Percentiles rank a stretch among this genome's conserved stretches.
Evolutionary conservation across 1,140 invertebrate genomes (phyloP).

Genomic region (Acyrthosiphon pisum): DNA sequence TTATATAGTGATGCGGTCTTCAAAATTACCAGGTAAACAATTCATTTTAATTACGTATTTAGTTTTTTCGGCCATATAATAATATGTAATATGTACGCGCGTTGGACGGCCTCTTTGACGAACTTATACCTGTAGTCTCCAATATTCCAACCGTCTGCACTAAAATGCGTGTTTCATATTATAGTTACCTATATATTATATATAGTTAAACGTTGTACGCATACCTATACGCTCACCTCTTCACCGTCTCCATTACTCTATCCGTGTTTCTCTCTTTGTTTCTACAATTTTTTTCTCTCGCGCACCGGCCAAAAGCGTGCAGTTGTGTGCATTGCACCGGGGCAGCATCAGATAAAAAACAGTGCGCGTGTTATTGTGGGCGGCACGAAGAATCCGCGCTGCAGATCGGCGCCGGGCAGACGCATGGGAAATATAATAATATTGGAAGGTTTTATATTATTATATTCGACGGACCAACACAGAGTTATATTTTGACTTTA

Average conservation of each 20-base stretch:
- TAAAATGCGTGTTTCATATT: neutral
- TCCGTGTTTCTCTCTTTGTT: neutral
- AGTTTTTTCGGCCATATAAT: neutral
- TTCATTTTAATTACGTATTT: conserved; percentile 34
- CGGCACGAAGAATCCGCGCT: neutral
- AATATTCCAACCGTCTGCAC: neutral
- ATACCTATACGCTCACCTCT: neutral
- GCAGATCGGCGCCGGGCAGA: neutral
- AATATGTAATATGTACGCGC: neutral
- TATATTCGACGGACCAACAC: neutral
- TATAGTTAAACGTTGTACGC: neutral
- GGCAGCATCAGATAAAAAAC: conserved; percentile 32
- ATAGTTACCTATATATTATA: too few species aligned
- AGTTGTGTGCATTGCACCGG: neutral
- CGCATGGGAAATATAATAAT: neutral
- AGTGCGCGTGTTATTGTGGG: neutral
- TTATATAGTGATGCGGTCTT: neutral
- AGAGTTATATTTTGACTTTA: neutral
- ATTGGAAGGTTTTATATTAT: neutral
- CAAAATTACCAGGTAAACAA: conserved; percentile 48
- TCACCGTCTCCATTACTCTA: neutral
- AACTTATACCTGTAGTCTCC: neutral
- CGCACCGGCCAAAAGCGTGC: neutral
- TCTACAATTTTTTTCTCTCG: neutral
- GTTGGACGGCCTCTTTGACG: conserved; percentile 28